phyloP scores from a whole-genome alignment of 2,797 vertebrate genomes.

The Hybognathus amarus region DNA sequence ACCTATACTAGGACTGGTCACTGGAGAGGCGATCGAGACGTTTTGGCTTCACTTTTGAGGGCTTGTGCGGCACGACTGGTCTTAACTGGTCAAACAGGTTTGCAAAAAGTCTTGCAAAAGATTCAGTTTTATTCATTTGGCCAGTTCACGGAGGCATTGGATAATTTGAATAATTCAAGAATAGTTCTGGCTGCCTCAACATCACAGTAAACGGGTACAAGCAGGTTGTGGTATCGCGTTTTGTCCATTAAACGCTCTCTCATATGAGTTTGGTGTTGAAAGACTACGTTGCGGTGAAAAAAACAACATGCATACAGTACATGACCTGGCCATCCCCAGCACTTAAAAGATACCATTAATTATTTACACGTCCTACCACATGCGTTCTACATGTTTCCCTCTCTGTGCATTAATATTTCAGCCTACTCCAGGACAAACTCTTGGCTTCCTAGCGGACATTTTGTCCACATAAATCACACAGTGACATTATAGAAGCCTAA shows the following conservation, averaged over 20 bases:
- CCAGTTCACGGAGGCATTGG: not conserved
- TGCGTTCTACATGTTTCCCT: slow-evolving; percentile 73
- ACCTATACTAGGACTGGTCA: too few relatives aligned
- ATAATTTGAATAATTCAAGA: not conserved
- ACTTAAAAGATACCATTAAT: slow-evolving; percentile 74
- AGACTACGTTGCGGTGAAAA: slow-evolving; percentile 12
- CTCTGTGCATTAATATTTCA: slow-evolving; percentile 79
- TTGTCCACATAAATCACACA: slow-evolving; percentile 75
- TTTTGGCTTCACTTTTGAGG: too few relatives aligned
- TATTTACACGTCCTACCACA: slow-evolving; percentile 75
- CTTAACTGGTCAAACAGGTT: not conserved
- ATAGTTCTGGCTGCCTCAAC: not conserved
- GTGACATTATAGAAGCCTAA: slow-evolving; percentile 72
- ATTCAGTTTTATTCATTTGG: not conserved
- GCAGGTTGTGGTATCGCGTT: not conserved
- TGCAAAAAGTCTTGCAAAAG: not conserved
- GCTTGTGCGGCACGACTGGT: too few relatives aligned
- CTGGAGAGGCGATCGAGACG: too few relatives aligned
- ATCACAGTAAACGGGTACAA: not conserved
- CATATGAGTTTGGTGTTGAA: slow-evolving; percentile 4
- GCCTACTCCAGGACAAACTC: slow-evolving; percentile 49
- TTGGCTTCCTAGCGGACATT: slow-evolving; percentile 69
- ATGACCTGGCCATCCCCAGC: slow-evolving; percentile 65
- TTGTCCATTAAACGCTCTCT: not conserved
- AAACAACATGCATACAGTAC: not conserved